phyloP scores from a whole-genome alignment of 2,113 vertebrate genomes.

The Cichladusa arquata region DNA sequence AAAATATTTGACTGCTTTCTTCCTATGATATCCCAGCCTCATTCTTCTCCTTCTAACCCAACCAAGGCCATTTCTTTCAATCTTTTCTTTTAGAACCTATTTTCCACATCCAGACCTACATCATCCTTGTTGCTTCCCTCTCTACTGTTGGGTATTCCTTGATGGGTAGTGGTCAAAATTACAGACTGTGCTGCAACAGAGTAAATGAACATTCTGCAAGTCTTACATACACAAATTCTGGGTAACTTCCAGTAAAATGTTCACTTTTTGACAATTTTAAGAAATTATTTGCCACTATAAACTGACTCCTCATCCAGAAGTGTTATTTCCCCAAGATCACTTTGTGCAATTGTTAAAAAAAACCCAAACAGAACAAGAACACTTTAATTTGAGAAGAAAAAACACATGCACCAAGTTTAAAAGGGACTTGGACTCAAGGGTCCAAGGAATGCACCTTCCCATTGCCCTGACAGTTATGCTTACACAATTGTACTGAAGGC shows the following conservation, averaged over 20 bases:
- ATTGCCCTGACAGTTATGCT: background rate
- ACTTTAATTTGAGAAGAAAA: background rate
- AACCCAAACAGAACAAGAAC: background rate
- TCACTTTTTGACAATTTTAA: background rate
- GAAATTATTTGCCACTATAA: background rate
- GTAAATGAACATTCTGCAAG: background rate
- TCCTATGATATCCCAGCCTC: background rate
- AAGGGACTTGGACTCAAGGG: background rate
- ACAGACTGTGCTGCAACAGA: background rate
- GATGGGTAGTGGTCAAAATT: background rate
- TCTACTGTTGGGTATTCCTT: background rate
- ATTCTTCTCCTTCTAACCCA: background rate
- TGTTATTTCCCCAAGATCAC: background rate
- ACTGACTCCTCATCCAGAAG: background rate
- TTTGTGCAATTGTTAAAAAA: background rate
- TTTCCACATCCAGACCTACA: background rate
- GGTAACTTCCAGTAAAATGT: background rate
- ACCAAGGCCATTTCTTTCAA: background rate
- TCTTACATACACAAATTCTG: background rate
- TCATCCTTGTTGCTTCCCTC: background rate
- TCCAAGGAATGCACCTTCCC: background rate
- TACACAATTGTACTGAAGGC: background rate
- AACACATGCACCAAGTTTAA: fast-evolving
- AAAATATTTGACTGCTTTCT: background rate
- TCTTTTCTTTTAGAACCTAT: background rate